These are phyloP conservation scores for Hypotaenidia philippensis DNA, from an alignment of 2,797 vertebrate species.

Conservation along the genomic window DNA sequence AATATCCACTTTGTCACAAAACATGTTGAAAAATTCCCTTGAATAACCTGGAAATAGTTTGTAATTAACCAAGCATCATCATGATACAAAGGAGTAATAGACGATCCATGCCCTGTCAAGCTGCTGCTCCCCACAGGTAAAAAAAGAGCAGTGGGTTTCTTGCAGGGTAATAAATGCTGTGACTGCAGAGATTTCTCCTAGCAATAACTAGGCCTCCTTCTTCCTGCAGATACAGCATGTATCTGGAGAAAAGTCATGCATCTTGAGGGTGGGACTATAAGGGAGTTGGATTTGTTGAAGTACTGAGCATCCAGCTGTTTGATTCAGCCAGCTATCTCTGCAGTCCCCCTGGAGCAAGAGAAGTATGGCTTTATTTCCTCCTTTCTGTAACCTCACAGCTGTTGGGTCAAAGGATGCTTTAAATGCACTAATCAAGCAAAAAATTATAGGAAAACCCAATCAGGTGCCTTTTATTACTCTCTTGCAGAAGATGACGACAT, in stretches of 20 bases:
- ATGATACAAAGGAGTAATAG: not conserved
- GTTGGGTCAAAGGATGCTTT: conserved; percentile 44
- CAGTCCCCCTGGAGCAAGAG: not conserved
- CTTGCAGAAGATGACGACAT: conserved; percentile 23
- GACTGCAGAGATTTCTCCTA: not conserved
- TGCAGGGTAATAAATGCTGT: not conserved
- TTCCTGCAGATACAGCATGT: not conserved
- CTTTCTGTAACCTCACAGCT: conserved; percentile 20
- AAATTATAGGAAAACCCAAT: conserved; percentile 10
- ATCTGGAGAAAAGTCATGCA: not conserved
- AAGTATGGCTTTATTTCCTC: not conserved
- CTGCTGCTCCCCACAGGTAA: not conserved
- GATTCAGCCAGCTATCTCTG: not conserved
- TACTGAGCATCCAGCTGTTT: not conserved
- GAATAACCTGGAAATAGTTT: not conserved
- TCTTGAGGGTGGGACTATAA: not conserved
- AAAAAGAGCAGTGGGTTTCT: not conserved
- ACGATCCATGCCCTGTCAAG: not conserved
- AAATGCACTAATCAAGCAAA: conserved; percentile 39
- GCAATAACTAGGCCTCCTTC: not conserved
- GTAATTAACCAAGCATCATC: not conserved
- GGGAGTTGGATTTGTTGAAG: not conserved
- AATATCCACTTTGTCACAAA: not conserved
- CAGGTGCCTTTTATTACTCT: conserved; percentile 2
- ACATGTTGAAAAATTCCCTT: not conserved